A percentile compares a stretch with the other conserved stretches of the same genome.
phyloP scores from a whole-genome alignment of 2,888 invertebrate species.

The Erebia aethiops region DNA sequence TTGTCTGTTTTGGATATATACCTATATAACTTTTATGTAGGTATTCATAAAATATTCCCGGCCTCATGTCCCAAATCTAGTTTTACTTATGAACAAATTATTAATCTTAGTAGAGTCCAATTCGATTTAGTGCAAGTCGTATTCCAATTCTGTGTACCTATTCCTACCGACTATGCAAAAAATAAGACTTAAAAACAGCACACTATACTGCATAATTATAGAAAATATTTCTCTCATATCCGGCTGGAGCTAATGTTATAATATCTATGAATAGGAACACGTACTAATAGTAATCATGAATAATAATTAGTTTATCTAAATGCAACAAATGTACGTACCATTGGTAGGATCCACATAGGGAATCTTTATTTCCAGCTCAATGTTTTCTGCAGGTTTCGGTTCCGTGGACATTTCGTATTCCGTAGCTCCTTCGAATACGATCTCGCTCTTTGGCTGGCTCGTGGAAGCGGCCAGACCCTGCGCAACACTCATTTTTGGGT shows the following conservation, averaged over 20 bases:
- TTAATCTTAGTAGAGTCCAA: slow-evolving; percentile 61
- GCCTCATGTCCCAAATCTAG: slow-evolving; percentile 67
- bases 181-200: not conserved
- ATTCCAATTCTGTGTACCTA: not conserved
- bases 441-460: slow-evolving; percentile 76
- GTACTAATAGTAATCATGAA: slow-evolving; percentile 26
- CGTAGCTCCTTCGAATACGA: slow-evolving; percentile 70
- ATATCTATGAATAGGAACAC: slow-evolving; percentile 27
- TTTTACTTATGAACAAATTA: slow-evolving; percentile 41
- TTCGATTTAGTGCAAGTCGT: slow-evolving; percentile 47
- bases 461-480: slow-evolving; percentile 86
- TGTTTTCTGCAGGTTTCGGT: slow-evolving; percentile 75
- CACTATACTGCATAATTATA: too few relatives aligned
- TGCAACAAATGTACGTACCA: slow-evolving; percentile 73
- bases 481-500: slow-evolving; percentile 86
- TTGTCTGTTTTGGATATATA: slow-evolving; percentile 62
- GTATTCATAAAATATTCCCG: slow-evolving; percentile 51
- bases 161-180: not conserved
- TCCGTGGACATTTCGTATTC: slow-evolving; percentile 76
- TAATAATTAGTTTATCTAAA: slow-evolving; percentile 26
- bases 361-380: slow-evolving; percentile 84
- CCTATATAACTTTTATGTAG: slow-evolving; percentile 30
- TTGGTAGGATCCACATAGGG: slow-evolving; percentile 83
- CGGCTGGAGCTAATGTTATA: slow-evolving; percentile 29
- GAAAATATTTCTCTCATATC: slow-evolving; percentile 17